These are phyloP conservation scores for Adoxophyes honmai DNA, from an alignment of 1,140 invertebrate species.

Conservation along the genomic window DNA sequence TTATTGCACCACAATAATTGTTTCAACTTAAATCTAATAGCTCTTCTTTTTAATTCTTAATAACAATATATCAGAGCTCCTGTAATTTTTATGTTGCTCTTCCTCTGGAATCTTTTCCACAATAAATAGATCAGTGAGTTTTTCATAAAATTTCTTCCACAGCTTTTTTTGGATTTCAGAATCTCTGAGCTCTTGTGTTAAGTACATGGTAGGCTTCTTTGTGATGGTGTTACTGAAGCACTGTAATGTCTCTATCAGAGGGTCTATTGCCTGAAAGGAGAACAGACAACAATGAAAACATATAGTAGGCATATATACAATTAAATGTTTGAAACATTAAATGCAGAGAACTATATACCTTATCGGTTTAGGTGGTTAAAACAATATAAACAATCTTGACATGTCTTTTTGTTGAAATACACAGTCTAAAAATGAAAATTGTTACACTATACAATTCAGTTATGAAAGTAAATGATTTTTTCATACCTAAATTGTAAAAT, in stretches of 20 bases:
- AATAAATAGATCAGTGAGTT: constrained; percentile 70
- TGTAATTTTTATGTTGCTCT: constrained; percentile 77
- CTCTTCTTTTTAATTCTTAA: constrained; percentile 71
- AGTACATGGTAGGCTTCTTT: constrained; percentile 69
- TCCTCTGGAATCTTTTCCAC: constrained; percentile 70
- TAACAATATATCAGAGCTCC: constrained; percentile 77
- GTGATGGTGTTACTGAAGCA: constrained; percentile 58
- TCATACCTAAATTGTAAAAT: too few relatives aligned
- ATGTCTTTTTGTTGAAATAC: too few relatives aligned
- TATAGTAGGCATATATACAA: too few relatives aligned
- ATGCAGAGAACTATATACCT: too few relatives aligned
- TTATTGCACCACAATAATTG: background rate
- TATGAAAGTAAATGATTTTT: too few relatives aligned
- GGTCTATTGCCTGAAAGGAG: constrained; percentile 78
- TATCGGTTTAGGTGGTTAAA: too few relatives aligned
- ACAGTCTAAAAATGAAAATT: too few relatives aligned
- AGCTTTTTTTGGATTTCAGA: constrained; percentile 76
- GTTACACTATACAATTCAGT: too few relatives aligned
- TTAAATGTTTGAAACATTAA: too few relatives aligned
- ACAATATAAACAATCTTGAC: too few relatives aligned
- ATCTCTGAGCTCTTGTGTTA: constrained; percentile 80
- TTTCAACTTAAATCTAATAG: background rate
- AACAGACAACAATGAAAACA: constrained; percentile 15
- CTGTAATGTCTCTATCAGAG: constrained; percentile 76
- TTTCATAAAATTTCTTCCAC: constrained; percentile 76